Evolutionary conservation across 1,140 invertebrate species (phyloP).

Genomic region (Mizuhopecten yessoensis): DNA sequence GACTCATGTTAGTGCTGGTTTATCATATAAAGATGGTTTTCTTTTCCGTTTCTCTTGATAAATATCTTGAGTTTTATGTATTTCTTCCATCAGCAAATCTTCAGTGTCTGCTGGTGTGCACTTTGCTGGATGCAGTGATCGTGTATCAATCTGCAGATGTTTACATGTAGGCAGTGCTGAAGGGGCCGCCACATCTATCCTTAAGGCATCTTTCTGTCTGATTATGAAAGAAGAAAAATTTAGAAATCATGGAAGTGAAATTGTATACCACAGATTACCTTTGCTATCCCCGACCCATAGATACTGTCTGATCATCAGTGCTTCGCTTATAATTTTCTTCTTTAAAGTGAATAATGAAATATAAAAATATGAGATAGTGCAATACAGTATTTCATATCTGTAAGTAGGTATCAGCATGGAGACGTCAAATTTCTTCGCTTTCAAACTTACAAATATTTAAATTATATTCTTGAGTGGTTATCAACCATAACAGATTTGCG

Average conservation of each 20-base stretch:
- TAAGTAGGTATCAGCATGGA: neutral
- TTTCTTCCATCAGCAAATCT: neutral
- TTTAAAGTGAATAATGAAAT: neutral
- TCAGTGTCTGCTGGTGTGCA: neutral
- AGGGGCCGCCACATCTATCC: neutral
- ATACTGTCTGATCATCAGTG: neutral
- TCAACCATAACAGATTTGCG: neutral
- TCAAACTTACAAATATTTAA: neutral
- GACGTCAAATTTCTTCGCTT: neutral
- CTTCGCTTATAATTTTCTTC: neutral
- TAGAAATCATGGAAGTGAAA: neutral
- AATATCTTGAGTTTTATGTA: neutral
- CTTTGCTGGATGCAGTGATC: conserved; percentile 27
- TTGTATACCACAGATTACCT: neutral
- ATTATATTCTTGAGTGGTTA: neutral
- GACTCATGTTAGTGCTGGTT: neutral
- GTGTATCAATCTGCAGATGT: conserved; percentile 12
- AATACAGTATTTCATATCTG: neutral
- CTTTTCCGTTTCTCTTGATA: conserved; percentile 9
- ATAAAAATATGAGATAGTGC: neutral
- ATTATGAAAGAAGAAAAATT: too few species aligned
- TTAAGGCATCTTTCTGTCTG: neutral
- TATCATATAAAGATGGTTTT: neutral
- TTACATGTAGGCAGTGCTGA: neutral
- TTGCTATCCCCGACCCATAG: too few species aligned